These are phyloP conservation scores for Lithophane leautieri DNA, from an alignment of 2,888 invertebrate genomes.

Conservation along the genomic window DNA sequence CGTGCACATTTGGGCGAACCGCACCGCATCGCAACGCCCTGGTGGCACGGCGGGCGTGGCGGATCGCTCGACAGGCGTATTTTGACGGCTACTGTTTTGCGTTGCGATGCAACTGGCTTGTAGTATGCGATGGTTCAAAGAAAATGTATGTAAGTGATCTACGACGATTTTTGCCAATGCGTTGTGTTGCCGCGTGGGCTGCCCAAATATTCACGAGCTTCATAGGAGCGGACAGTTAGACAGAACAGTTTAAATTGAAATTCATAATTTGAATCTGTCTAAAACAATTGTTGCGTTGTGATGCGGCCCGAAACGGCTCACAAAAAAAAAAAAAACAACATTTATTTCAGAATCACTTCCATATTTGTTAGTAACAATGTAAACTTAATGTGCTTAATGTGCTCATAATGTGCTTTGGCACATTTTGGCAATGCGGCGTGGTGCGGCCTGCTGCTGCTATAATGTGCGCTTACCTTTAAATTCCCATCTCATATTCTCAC, in stretches of 20 bases:
- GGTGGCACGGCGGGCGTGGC: neutral
- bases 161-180: neutral
- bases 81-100: neutral
- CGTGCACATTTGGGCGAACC: neutral
- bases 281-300: neutral
- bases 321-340: too few species aligned
- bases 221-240: neutral
- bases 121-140: neutral
- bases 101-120: neutral
- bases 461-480: neutral
- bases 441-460: neutral
- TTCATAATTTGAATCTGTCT: neutral
- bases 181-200: neutral
- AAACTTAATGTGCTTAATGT: too few species aligned
- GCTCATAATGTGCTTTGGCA: too few species aligned
- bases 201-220: neutral
- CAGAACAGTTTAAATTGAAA: neutral
- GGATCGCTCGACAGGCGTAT: neutral
- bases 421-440: too few species aligned
- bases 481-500: neutral
- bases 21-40: neutral
- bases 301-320: neutral
- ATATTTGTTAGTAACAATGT: too few species aligned
- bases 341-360: too few species aligned
- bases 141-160: neutral